Evolutionary conservation across 2,113 vertebrate genomes (phyloP), one percentile per base, ranked within the genome.

Genomic region (Psammodynastes pulverulentus): DNA sequence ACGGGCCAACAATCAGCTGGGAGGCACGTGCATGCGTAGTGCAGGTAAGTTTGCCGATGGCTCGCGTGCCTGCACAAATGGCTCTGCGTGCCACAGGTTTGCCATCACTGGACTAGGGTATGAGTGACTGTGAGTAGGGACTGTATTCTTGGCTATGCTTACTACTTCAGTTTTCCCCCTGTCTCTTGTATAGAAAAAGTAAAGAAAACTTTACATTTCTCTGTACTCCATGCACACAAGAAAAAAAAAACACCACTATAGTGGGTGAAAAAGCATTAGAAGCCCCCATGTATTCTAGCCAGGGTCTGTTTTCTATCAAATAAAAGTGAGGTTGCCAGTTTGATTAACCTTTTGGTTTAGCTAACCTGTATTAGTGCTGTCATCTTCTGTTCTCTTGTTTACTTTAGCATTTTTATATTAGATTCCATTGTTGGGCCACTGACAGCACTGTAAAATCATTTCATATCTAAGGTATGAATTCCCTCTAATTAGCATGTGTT

Each of bases 311-410:
- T 92, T 92, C 39, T n/a, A 84, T 92, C 91, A 92, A 92, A 84
- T 84, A 88, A 89, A 89, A 92, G 26, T 48, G 91, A 84, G 62
- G 91, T 84, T 92, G 51, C 51, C 87, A 92, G 91, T n/a, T 89
- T 89, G 91, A 92, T 92, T 92, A 89, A 89, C 62, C 67, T 89
- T 92, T 88, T 56, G 26, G 39, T 92, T 56, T 56, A 56, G 87
- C 62, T 92, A 92, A 89, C 62, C 54, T 84, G 62, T 84, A 84
- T 88, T 51, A 48, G 62, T 43, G 53, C 62, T 46, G 58, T 45
- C 34, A 53, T 88, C 87, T 67, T 89, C 39, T 84, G 67, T 56
- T 92, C 51, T 29, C 67, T 92, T 92, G 39, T 88, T 92, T 92
- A 89, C 56, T 92, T 89, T 56, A 89, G 39, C 67, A 89, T 48